These are phyloP conservation scores for Carollia perspicillata DNA, from an alignment of 2,113 vertebrate genomes.

Conservation along the genomic window DNA sequence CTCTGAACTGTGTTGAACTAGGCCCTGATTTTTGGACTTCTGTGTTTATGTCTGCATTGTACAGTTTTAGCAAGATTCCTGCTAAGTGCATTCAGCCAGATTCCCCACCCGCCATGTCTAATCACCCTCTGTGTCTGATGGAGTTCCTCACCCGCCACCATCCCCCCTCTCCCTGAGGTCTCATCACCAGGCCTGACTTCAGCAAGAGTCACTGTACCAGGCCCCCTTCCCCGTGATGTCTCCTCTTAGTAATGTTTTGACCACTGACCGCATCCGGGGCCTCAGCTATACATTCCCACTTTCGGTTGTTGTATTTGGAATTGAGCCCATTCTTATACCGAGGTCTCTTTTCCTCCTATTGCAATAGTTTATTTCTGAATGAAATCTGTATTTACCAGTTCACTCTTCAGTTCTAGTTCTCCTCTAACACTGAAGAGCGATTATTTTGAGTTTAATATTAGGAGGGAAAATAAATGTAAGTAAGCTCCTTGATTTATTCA, in stretches of 20 bases:
- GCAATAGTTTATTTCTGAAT: neutral
- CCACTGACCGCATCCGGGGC: neutral
- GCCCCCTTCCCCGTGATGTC: neutral
- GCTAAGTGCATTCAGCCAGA: neutral
- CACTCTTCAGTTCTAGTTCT: neutral
- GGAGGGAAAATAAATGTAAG: neutral
- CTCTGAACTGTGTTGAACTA: neutral
- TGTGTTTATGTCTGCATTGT: neutral
- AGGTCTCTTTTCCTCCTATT: neutral
- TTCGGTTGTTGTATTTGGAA: neutral
- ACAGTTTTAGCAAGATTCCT: neutral
- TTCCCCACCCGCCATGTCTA: too few species aligned
- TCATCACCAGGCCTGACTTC: neutral
- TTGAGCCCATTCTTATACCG: neutral
- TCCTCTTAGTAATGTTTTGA: neutral
- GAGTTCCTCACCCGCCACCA: accelerated
- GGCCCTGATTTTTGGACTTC: neutral
- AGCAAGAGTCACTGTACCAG: neutral
- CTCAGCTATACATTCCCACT: neutral
- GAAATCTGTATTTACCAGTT: neutral
- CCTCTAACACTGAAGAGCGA: neutral
- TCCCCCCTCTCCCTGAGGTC: neutral
- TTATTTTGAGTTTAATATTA: neutral
- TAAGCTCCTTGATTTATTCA: neutral
- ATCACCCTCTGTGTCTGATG: neutral